Conservation (phyloP, 1,140 invertebrate species). For the Caenorhabditis briggsae region DNA sequence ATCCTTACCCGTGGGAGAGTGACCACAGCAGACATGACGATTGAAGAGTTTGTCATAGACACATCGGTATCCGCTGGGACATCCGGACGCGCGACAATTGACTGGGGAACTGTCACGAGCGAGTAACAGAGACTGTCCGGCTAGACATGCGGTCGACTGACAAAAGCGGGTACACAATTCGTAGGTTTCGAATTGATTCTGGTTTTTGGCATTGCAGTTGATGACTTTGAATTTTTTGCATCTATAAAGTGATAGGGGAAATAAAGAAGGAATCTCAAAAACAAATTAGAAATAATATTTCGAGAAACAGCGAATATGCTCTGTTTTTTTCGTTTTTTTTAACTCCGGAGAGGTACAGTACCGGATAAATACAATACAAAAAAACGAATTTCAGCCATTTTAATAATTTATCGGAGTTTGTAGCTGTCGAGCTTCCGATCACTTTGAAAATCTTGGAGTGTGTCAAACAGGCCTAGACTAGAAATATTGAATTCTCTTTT, state of each 20-base stretch:
- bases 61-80: constrained; percentile 41
- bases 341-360: too few relatives aligned
- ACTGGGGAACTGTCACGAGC: constrained; percentile 46
- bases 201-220: constrained; percentile 31
- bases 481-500: too few relatives aligned
- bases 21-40: constrained; percentile 58
- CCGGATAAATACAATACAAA: too few relatives aligned
- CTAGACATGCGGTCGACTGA: constrained; percentile 45
- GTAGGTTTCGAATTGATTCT: constrained; percentile 50
- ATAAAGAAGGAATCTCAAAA: too few relatives aligned
- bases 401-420: too few relatives aligned
- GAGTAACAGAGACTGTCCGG: constrained; percentile 35
- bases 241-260: not conserved
- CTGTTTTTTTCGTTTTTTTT: too few relatives aligned
- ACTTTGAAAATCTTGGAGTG: too few relatives aligned
- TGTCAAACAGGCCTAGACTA: too few relatives aligned
- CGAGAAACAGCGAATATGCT: too few relatives aligned
- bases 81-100: not conserved
- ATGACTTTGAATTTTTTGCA: constrained; percentile 56
- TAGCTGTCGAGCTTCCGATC: too few relatives aligned
- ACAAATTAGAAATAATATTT: too few relatives aligned
- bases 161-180: constrained; percentile 46
- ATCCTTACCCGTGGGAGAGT: constrained; percentile 22
- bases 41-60: constrained; percentile 53
- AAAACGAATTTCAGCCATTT: too few relatives aligned